Percentiles rank a stretch among this genome's conserved stretches.
Conservation (phyloP, 2,797 vertebrate species). For the Centropyge bicolor region DNA sequence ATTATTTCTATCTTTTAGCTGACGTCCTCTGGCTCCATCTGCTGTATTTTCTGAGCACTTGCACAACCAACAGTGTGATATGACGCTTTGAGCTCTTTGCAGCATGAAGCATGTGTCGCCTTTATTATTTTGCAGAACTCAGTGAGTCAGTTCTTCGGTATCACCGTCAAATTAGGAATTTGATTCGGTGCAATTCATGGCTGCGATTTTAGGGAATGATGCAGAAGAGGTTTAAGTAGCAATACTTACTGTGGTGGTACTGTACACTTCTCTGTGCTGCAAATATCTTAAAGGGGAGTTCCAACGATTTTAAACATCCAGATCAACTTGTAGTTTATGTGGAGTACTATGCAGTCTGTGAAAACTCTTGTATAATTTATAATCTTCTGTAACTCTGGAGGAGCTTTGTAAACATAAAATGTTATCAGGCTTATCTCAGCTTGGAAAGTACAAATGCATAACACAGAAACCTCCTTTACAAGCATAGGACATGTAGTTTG, state of each 20-base stretch:
- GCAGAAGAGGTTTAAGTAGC: conserved; percentile 59
- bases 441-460: background rate
- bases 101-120: conserved; percentile 28
- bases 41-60: conserved; percentile 52
- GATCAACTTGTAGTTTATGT: conserved; percentile 10
- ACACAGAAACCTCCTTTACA: conserved; percentile 14
- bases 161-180: conserved; percentile 36
- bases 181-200: conserved; percentile 21
- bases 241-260: conserved; percentile 46
- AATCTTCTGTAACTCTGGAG: conserved; percentile 11
- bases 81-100: conserved; percentile 21
- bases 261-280: conserved; percentile 26
- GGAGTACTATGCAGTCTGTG: background rate
- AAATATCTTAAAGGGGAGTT: conserved; percentile 4
- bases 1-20: conserved; percentile 21
- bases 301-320: background rate
- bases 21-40: conserved; percentile 63
- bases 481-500: background rate
- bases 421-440: background rate
- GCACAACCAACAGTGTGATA: conserved; percentile 14
- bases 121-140: conserved; percentile 23
- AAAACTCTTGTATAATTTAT: background rate
- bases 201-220: background rate
- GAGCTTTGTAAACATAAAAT: background rate
- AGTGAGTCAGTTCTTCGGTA: conserved; percentile 11